Evolutionary conservation across 1,140 invertebrate genomes (phyloP).

Genomic region (Papilio dardanus): DNA sequence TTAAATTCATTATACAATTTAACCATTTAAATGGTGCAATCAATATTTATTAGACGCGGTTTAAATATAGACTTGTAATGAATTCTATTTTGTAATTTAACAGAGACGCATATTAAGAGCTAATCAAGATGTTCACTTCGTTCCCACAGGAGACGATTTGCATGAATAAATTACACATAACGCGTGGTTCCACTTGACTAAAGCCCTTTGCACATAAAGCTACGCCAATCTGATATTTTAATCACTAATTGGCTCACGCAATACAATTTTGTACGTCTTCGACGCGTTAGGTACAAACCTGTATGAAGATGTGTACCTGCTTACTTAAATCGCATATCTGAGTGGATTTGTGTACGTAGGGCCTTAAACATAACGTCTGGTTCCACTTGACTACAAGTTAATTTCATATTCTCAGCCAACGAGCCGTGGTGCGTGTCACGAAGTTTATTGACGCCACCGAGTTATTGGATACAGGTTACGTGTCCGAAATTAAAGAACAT

Average conservation of each 20-base stretch:
- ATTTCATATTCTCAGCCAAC: constrained; percentile 49
- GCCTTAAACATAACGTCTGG: too few relatives aligned
- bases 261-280: too few relatives aligned
- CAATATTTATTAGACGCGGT: neutral
- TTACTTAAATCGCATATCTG: too few relatives aligned
- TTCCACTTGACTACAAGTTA: constrained; percentile 41
- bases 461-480: constrained; percentile 38
- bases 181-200: constrained; percentile 41
- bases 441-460: constrained; percentile 38
- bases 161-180: constrained; percentile 43
- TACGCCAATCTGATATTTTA: too few relatives aligned
- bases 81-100: constrained; percentile 10
- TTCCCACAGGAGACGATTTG: constrained; percentile 43
- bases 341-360: too few relatives aligned
- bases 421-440: constrained; percentile 44
- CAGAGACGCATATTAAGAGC: constrained; percentile 14
- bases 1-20: neutral
- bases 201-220: too few relatives aligned
- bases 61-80: constrained; percentile 12
- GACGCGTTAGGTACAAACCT: too few relatives aligned
- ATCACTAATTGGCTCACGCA: too few relatives aligned
- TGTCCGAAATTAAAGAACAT: constrained; percentile 44
- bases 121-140: constrained; percentile 30
- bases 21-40: constrained; percentile 10
- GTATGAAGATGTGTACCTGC: too few relatives aligned